Conservation (phyloP, 2,888 invertebrate species). For the Myopa testacea region DNA sequence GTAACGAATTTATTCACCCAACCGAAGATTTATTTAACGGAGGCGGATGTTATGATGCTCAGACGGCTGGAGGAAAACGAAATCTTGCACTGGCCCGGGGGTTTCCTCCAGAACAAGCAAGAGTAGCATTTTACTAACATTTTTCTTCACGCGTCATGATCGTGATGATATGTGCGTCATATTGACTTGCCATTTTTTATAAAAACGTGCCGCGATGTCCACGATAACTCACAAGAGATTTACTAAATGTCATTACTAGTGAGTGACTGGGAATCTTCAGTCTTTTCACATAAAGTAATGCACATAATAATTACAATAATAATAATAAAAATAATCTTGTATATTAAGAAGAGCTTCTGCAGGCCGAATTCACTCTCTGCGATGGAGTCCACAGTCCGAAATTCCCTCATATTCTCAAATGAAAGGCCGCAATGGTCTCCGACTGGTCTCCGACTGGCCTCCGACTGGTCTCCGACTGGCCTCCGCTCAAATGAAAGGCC, state of each 20-base stretch:
- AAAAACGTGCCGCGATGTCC: conserved; percentile 51
- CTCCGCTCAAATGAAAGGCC: no score
- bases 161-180: conserved; percentile 57
- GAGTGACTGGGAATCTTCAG: background rate
- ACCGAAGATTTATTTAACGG: no score
- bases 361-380: no score
- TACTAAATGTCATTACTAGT: no score
- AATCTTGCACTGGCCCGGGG: no score
- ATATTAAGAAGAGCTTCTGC: background rate
- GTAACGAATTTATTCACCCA: no score
- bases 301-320: background rate
- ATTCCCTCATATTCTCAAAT: no score
- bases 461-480: no score
- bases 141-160: conserved; percentile 59
- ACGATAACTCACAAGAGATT: background rate
- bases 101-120: background rate
- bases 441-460: no score
- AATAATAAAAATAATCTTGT: background rate
- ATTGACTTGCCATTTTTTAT: conserved; percentile 56
- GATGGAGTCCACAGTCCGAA: conserved; percentile 11
- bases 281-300: background rate
- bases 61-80: no score
- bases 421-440: no score
- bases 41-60: no score
- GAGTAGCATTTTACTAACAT: conserved; percentile 47